Evolutionary conservation across 2,888 invertebrate species (phyloP).

Genomic region (Drosophila putrida): DNA sequence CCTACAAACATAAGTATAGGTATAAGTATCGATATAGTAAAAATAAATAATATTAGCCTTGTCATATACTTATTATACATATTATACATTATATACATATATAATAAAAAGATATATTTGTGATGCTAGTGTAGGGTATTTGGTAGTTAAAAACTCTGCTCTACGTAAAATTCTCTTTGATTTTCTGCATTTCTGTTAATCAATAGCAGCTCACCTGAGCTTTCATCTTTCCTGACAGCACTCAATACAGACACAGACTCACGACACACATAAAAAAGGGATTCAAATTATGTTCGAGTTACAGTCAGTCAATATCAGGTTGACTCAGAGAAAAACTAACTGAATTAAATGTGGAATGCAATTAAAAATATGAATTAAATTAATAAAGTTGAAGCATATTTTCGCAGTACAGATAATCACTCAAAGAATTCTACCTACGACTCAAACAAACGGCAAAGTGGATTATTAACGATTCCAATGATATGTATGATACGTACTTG

Average conservation of each 20-base stretch:
- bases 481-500: slow-evolving; percentile 3
- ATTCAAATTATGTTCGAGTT: too few relatives aligned
- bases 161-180: neutral
- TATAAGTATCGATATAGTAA: too few relatives aligned
- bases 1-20: too few relatives aligned
- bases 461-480: slow-evolving; percentile 17
- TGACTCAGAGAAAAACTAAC: neutral
- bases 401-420: slow-evolving; percentile 15
- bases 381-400: neutral
- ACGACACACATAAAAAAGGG: neutral
- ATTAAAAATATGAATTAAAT: neutral
- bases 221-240: neutral
- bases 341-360: neutral
- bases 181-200: neutral
- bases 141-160: neutral
- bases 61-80: too few relatives aligned
- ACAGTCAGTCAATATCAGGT: neutral
- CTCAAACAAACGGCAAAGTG: neutral
- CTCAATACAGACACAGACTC: neutral
- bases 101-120: too few relatives aligned
- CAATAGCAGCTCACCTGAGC: neutral
- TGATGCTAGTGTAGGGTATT: neutral
- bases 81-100: too few relatives aligned
- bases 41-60: too few relatives aligned
- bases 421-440: neutral